Evolutionary conservation across 2,113 vertebrate species (phyloP), one percentile per base, ranked within the genome.

Genomic region (Oncorhynchus nerka): DNA sequence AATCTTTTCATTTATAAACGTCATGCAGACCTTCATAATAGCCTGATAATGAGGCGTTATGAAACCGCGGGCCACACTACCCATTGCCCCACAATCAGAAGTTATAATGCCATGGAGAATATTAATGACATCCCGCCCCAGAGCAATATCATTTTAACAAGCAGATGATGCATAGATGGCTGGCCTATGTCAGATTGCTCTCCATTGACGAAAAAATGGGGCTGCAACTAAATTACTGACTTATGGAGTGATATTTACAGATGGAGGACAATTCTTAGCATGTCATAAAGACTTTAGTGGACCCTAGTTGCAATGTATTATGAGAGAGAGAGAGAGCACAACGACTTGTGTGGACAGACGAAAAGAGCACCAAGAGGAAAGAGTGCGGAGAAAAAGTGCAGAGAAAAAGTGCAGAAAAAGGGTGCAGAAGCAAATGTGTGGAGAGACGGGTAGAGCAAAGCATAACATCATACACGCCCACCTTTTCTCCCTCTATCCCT

Each of bases 1-100:
- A 86, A 85, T 82, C 83, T 5, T 0, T 16, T 73, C 84, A 81
- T 90, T 89, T 88, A 88, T 87, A 87, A 87, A 92, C 87, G 85
- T 64, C 84, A 75, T 80, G 79, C 49, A 16, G 39, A 45, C 12
- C 24, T 32, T 69, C 34, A 89, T 76, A 85, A 89, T 66, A 76
- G 79, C 80, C 62, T 20, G 1, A 89, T 68, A 75, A 45, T 12
- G 39, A 45, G 39, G 39, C 1, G 76, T 88, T 90, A 90, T 88
- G 87, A 87, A 45, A 45, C 9, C 9, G 39, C 2, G 77, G 66
- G 70, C 82, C 5, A 12, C 28, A 30, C 15, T 39, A 8, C 39
- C 39, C 8, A 45, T 45, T 45, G 8, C 30, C 26, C 72, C 82
- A 65, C 81, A 55, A 19, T 55, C 51, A 55, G 79, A 74, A 39